These are phyloP conservation scores for Drosophila pallidifrons DNA, from an alignment of 1,140 invertebrate genomes.

Conservation along the genomic window DNA sequence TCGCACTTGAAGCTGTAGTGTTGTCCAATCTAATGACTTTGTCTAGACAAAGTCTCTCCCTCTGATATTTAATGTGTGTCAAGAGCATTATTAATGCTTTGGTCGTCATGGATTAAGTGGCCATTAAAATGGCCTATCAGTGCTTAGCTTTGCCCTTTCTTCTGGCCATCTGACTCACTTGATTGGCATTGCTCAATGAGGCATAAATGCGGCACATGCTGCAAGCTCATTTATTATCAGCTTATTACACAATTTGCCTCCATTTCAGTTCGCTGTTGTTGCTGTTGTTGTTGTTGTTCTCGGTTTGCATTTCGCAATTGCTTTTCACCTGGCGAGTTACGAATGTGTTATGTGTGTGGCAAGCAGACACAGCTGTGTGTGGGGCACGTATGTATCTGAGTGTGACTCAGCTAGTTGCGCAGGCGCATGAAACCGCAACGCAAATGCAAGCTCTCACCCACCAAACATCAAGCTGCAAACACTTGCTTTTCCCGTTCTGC, in stretches of 20 bases:
- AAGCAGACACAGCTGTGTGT: slow-evolving; percentile 41
- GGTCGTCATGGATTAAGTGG: slow-evolving; percentile 67
- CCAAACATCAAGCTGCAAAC: slow-evolving; percentile 19
- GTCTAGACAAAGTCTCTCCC: neutral
- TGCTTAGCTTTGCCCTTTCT: slow-evolving; percentile 10
- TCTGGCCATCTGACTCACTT: slow-evolving; percentile 60
- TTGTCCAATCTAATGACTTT: neutral
- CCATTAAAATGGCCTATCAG: slow-evolving; percentile 57
- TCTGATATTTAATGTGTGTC: slow-evolving; percentile 69
- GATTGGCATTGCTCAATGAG: slow-evolving; percentile 62
- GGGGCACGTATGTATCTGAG: slow-evolving; percentile 22
- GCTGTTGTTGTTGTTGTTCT: slow-evolving; percentile 13
- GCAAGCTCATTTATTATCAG: slow-evolving; percentile 69
- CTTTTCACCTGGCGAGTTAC: slow-evolving; percentile 57
- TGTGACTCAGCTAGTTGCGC: slow-evolving; percentile 56
- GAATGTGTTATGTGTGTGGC: neutral
- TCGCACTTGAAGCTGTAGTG: neutral
- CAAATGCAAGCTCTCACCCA: slow-evolving; percentile 55
- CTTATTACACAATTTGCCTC: slow-evolving; percentile 70
- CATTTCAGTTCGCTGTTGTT: neutral
- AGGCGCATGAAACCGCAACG: slow-evolving; percentile 62
- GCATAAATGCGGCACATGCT: slow-evolving; percentile 66
- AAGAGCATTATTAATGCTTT: slow-evolving; percentile 73
- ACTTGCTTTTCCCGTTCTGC: slow-evolving; percentile 29
- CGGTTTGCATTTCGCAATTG: slow-evolving; percentile 68